These are phyloP conservation scores for Hyposmocoma kahamanoa DNA, from an alignment of 1,140 invertebrate species.

Conservation along the genomic window DNA sequence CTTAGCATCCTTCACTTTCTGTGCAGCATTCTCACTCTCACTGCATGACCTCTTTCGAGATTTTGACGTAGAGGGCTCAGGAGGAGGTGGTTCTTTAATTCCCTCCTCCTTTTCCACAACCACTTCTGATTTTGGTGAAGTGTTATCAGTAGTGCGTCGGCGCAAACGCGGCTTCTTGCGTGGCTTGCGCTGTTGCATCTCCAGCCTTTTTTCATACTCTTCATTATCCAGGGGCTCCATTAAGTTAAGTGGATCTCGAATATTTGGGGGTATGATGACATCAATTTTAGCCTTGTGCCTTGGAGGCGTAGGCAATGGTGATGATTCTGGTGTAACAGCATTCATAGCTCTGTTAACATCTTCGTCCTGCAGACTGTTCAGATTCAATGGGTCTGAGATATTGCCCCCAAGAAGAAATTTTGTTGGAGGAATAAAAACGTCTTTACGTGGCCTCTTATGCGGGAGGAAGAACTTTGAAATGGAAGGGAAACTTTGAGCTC, in stretches of 20 bases:
- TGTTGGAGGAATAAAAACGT: slow-evolving; percentile 86
- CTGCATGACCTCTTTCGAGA: slow-evolving; percentile 60
- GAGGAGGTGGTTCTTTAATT: slow-evolving; percentile 50
- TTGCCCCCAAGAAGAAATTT: slow-evolving; percentile 96
- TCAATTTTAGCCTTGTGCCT: slow-evolving; percentile 88
- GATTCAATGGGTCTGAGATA: slow-evolving; percentile 94
- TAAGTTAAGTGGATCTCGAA: slow-evolving; percentile 92
- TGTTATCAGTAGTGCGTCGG: slow-evolving; percentile 75
- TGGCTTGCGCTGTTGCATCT: slow-evolving; percentile 77
- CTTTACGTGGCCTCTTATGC: slow-evolving; percentile 82
- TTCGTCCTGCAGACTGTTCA: slow-evolving; percentile 93
- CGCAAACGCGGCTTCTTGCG: slow-evolving; percentile 75
- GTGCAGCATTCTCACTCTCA: slow-evolving; percentile 64
- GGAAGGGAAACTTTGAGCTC: slow-evolving; percentile 63
- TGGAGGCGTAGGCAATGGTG: slow-evolving; percentile 89
- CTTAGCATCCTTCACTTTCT: slow-evolving; percentile 69
- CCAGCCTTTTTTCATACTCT: slow-evolving; percentile 84
- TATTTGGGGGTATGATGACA: slow-evolving; percentile 94
- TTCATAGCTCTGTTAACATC: slow-evolving; percentile 90
- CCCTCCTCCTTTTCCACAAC: slow-evolving; percentile 34
- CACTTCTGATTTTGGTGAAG: slow-evolving; percentile 32
- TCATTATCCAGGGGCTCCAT: slow-evolving; percentile 86
- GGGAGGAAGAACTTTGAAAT: slow-evolving; percentile 76
- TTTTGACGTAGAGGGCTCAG: slow-evolving; percentile 57
- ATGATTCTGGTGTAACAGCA: slow-evolving; percentile 90